Evolutionary conservation across 2,797 vertebrate species (phyloP).

Genomic region (Loris lydekkerianus): DNA sequence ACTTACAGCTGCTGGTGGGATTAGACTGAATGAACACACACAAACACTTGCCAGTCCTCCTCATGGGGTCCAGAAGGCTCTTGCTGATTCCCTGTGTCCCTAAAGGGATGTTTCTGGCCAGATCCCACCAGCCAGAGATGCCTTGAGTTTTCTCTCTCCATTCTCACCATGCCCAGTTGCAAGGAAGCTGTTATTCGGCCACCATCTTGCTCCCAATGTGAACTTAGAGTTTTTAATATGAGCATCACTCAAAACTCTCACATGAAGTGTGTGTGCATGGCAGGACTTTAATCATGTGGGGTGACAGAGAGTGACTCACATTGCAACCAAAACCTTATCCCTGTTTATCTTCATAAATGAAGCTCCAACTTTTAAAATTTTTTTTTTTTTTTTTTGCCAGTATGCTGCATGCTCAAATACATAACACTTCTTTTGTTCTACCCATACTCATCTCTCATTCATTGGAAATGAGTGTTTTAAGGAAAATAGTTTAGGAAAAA

Average conservation of each 20-base stretch:
- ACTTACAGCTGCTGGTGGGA: too few species aligned
- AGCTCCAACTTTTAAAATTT: background rate
- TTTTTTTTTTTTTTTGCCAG: background rate
- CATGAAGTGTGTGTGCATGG: background rate
- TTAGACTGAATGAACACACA: too few species aligned
- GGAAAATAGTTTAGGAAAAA: background rate
- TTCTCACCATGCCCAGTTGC: too few species aligned
- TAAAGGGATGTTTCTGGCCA: too few species aligned
- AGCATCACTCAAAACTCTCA: background rate
- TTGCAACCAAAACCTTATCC: background rate
- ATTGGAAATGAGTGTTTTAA: slow-evolving; percentile 3
- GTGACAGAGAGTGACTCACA: background rate
- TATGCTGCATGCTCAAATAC: background rate
- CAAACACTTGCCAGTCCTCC: too few species aligned
- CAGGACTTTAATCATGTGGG: background rate
- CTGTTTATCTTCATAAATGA: background rate
- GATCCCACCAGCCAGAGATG: too few species aligned
- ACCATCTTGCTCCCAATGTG: too few species aligned
- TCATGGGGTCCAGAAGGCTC: too few species aligned
- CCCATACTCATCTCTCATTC: background rate
- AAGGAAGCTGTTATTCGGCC: too few species aligned
- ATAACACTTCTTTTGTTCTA: background rate
- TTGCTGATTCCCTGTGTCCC: too few species aligned
- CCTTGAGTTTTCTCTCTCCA: too few species aligned
- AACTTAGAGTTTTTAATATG: background rate